phyloP scores from a whole-genome alignment of 1,140 invertebrate species.

The Sminthurides bifidus region DNA sequence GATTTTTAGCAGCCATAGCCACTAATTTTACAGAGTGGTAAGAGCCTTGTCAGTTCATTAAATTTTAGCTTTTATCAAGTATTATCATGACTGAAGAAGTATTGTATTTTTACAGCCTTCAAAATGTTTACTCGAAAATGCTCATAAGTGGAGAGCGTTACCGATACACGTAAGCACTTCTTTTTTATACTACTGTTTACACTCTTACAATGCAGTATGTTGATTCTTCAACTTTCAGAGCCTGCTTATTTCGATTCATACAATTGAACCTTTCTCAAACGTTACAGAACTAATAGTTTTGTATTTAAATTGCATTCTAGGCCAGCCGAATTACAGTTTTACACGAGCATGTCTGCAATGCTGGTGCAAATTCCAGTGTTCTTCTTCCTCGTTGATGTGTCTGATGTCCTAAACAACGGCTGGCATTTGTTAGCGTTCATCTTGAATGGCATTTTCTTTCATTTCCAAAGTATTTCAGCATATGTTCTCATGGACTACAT shows the following conservation, averaged over 20 bases:
- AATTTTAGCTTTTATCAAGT: slow-evolving; percentile 4
- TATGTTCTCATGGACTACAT: slow-evolving; percentile 78
- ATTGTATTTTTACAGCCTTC: slow-evolving; percentile 45
- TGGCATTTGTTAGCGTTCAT: slow-evolving; percentile 51
- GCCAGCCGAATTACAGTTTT: slow-evolving; percentile 75
- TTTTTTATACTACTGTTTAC: neutral
- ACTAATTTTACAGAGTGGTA: slow-evolving; percentile 75
- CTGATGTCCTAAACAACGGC: slow-evolving; percentile 38
- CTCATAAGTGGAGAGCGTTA: slow-evolving; percentile 65
- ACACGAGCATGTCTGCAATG: slow-evolving; percentile 64
- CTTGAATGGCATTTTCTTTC: slow-evolving; percentile 70
- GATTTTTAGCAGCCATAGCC: slow-evolving; percentile 63
- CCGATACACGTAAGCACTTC: slow-evolving; percentile 57
- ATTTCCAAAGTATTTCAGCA: slow-evolving; percentile 75
- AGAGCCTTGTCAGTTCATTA: slow-evolving; percentile 29
- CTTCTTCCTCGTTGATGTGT: slow-evolving; percentile 54
- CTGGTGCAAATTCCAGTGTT: slow-evolving; percentile 66
- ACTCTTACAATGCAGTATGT: slow-evolving; percentile 19
- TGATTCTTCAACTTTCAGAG: neutral
- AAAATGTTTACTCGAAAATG: slow-evolving; percentile 77
- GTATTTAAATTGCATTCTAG: slow-evolving; percentile 39
- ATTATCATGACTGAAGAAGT: slow-evolving; percentile 10
- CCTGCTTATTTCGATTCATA: no score
- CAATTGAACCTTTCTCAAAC: no score
- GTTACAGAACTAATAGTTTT: neutral